A percentile compares a stretch with the other conserved stretches of the same genome.
These are phyloP conservation scores for Lasioglossum albipes DNA, from an alignment of 1,140 invertebrate species.

Conservation along the genomic window DNA sequence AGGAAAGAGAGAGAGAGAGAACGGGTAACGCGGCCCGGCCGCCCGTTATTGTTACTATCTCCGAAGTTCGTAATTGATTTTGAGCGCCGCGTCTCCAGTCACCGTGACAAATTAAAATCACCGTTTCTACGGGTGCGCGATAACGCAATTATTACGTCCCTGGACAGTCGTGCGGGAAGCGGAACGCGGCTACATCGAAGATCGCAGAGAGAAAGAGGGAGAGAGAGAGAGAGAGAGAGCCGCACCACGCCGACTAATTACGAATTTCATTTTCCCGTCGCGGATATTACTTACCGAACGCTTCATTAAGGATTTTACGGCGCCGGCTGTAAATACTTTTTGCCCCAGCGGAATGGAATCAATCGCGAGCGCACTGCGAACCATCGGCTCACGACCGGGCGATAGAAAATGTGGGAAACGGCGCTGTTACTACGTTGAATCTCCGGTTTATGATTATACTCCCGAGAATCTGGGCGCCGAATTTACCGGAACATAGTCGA, in stretches of 20 bases:
- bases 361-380: neutral
- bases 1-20: neutral
- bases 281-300: neutral
- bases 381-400: too few species aligned
- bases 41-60: constrained; percentile 47
- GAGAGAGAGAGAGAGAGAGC: too few species aligned
- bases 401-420: too few species aligned
- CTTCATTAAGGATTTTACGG: constrained; percentile 26
- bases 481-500: too few species aligned
- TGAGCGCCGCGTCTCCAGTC: constrained; percentile 50
- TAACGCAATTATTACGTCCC: constrained; percentile 61
- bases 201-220: neutral
- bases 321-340: constrained; percentile 1
- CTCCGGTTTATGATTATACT: too few species aligned
- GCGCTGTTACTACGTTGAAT: too few species aligned
- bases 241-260: constrained; percentile 34
- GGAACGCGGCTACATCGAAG: constrained; percentile 10
- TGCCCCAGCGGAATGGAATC: neutral
- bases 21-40: constrained; percentile 16
- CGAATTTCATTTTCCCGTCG: constrained; percentile 41
- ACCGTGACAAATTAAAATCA: constrained; percentile 65
- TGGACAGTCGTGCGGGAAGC: constrained; percentile 14
- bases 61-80: constrained; percentile 64
- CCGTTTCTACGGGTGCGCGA: constrained; percentile 54
- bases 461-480: too few species aligned